A percentile compares a stretch with the other conserved stretches of the same genome.
Evolutionary conservation across 1,140 invertebrate genomes (phyloP).

Genomic region (Hestina assimilis): DNA sequence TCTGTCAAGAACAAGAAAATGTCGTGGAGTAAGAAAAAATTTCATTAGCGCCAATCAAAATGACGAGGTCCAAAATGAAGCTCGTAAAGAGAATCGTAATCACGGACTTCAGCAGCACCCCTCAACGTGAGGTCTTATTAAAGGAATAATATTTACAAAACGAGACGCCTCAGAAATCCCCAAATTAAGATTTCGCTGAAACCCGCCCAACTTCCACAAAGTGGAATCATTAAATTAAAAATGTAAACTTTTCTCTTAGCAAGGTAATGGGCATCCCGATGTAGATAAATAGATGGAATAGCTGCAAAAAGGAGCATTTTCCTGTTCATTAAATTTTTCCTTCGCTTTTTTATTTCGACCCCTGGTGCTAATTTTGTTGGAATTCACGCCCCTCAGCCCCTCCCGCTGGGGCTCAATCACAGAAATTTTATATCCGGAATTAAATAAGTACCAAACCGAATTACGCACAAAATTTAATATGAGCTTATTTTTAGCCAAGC

Average conservation of each 20-base stretch:
- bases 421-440: constrained; percentile 80
- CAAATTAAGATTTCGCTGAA: constrained; percentile 77
- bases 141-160: constrained; percentile 79
- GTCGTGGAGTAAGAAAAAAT: constrained; percentile 73
- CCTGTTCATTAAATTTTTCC: constrained; percentile 80
- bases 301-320: constrained; percentile 80
- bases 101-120: constrained; percentile 73
- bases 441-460: constrained; percentile 78
- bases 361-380: constrained; percentile 80
- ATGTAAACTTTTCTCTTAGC: constrained; percentile 80
- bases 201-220: constrained; percentile 78
- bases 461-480: constrained; percentile 74
- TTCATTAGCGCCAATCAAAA: constrained; percentile 79
- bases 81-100: constrained; percentile 75
- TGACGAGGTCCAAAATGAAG: constrained; percentile 77
- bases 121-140: constrained; percentile 78
- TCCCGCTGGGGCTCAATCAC: constrained; percentile 77
- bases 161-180: constrained; percentile 78
- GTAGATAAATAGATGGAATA: constrained; percentile 79
- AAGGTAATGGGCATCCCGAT: constrained; percentile 79
- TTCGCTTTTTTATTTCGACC: constrained; percentile 79
- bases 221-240: constrained; percentile 80
- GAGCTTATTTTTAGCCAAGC: constrained; percentile 64
- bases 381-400: constrained; percentile 78
- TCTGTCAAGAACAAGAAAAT: constrained; percentile 75